Conservation (phyloP, 2,888 invertebrate species). For the Ischnus inquisitorius region DNA sequence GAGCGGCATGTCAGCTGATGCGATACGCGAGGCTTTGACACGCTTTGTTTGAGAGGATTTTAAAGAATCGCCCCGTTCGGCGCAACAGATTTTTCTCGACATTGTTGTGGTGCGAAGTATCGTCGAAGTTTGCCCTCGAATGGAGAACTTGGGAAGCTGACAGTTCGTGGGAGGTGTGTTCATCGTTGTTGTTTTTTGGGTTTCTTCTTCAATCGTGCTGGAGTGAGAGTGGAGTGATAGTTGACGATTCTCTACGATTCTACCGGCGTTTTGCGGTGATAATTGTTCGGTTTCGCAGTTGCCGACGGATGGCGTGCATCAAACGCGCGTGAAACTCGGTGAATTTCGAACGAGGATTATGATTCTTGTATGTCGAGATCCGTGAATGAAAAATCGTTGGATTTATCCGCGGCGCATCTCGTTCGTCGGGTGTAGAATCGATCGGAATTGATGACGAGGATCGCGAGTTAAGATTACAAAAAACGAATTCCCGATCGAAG, state of each 20-base stretch:
- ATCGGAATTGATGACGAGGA: background rate
- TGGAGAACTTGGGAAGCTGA: conserved; percentile 17
- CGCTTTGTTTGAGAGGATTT: background rate
- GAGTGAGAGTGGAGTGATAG: conserved; percentile 34
- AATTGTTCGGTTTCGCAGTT: background rate
- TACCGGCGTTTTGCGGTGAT: conserved; percentile 2
- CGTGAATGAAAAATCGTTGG: background rate
- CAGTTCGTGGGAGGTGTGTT: conserved; percentile 4
- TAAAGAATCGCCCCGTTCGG: background rate
- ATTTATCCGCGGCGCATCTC: background rate
- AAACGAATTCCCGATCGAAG: background rate
- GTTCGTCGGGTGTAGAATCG: background rate
- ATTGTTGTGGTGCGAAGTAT: background rate
- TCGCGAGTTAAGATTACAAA: background rate
- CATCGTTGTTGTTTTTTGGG: background rate
- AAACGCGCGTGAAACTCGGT: background rate
- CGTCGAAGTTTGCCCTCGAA: background rate
- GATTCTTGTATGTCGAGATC: background rate
- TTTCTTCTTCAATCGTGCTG: background rate
- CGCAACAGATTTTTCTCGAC: background rate
- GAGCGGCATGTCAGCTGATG: background rate
- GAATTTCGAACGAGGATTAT: background rate
- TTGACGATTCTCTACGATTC: conserved; percentile 6
- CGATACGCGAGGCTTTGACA: background rate
- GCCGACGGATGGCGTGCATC: conserved; percentile 14